These are phyloP conservation scores for Drosophila kepulauana DNA, from an alignment of 1,140 invertebrate species.

Conservation along the genomic window DNA sequence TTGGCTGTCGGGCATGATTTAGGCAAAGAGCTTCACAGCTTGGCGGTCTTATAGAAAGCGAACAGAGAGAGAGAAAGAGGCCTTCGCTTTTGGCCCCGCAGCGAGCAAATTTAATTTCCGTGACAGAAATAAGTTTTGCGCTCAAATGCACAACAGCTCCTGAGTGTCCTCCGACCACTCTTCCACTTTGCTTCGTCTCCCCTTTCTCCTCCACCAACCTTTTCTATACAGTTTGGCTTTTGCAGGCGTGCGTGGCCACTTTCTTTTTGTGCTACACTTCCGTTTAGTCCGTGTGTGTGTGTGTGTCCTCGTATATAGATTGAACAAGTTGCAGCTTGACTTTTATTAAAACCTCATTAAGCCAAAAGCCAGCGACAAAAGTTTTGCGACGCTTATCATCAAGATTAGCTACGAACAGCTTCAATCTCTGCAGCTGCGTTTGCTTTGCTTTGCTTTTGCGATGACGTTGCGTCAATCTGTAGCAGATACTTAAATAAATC, in stretches of 20 bases:
- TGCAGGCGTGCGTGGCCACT: conserved; percentile 58
- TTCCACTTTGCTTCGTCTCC: background rate
- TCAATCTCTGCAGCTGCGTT: conserved; percentile 12
- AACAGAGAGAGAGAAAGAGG: conserved; percentile 17
- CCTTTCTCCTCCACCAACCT: background rate
- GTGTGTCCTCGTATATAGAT: conserved; percentile 18
- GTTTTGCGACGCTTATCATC: conserved; percentile 56
- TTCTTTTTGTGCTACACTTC: conserved; percentile 32
- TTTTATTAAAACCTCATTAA: conserved; percentile 84
- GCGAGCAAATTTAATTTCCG: conserved; percentile 83
- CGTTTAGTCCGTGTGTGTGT: conserved; percentile 33
- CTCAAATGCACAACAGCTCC: conserved; percentile 73
- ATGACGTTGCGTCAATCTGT: conserved; percentile 20
- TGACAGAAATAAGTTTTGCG: conserved; percentile 84
- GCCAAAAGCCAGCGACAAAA: conserved; percentile 54
- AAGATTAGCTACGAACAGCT: conserved; percentile 18
- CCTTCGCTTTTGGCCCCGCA: conserved; percentile 61
- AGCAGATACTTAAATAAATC: conserved; percentile 66
- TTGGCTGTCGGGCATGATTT: conserved; percentile 79
- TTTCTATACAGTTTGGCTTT: conserved; percentile 17
- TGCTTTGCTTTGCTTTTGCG: background rate
- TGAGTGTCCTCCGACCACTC: background rate
- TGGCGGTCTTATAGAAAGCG: conserved; percentile 5
- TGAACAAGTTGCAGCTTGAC: conserved; percentile 61
- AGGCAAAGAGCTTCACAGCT: conserved; percentile 70